Percentiles rank a stretch among this genome's conserved stretches.
Evolutionary conservation across 2,888 invertebrate species (phyloP).

Genomic region (Gortyna flavago): DNA sequence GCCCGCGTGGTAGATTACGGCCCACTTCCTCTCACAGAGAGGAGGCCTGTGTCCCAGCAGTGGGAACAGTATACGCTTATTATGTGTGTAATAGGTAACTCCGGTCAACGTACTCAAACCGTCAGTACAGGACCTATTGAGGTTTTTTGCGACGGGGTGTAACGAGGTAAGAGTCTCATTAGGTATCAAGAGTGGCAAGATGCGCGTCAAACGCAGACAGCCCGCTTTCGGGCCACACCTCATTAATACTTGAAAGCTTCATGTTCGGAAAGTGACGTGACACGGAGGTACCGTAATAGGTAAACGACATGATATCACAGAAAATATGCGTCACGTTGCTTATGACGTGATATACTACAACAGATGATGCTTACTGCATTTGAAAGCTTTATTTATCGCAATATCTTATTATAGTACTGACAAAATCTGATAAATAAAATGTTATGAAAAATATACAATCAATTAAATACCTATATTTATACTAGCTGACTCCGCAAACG

Average conservation of each 20-base stretch:
- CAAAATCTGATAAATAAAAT: not conserved
- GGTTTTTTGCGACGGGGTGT: conserved; percentile 36
- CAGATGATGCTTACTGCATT: conserved; percentile 1
- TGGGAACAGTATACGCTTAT: not conserved
- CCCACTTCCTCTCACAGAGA: not conserved
- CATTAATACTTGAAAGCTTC: conserved; percentile 67
- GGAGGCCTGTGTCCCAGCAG: not conserved
- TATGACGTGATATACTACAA: conserved; percentile 15
- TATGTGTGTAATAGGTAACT: not conserved
- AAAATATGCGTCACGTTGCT: conserved; percentile 36
- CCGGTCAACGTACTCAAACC: conserved; percentile 24
- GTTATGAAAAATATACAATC: not conserved
- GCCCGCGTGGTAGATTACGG: not conserved
- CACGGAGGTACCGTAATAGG: conserved; percentile 34
- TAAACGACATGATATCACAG: conserved; percentile 35
- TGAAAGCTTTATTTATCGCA: conserved; percentile 5
- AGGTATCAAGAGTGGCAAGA: conserved; percentile 50
- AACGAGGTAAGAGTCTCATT: conserved; percentile 57
- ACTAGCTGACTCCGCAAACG: too few relatives aligned
- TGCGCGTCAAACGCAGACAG: conserved; percentile 64
- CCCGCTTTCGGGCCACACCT: conserved; percentile 64
- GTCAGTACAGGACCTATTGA: conserved; percentile 24
- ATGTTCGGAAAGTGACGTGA: conserved; percentile 54
- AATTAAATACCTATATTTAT: not conserved
- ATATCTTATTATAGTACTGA: not conserved